Evolutionary conservation across 2,888 invertebrate genomes (phyloP).

Genomic region (Chirona hameri): DNA sequence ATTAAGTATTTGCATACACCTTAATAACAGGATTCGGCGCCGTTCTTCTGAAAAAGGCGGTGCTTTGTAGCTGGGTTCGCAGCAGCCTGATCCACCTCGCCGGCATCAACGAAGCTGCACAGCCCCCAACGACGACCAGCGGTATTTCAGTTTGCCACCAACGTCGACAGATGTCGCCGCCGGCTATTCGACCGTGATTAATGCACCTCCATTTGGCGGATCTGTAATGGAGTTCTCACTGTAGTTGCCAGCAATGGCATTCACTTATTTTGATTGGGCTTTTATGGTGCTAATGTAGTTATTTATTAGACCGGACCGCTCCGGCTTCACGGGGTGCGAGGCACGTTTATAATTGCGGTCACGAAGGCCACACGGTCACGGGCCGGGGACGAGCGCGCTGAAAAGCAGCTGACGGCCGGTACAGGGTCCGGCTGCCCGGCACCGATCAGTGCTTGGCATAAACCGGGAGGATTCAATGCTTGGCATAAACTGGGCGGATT

Average conservation of each 20-base stretch:
- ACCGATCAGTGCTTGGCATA: background rate
- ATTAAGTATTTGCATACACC: too few species aligned
- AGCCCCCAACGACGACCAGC: background rate
- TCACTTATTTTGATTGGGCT: constrained; percentile 24
- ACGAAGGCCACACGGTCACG: background rate
- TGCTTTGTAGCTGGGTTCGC: too few species aligned
- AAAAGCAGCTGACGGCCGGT: background rate
- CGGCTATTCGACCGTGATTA: background rate
- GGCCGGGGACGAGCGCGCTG: background rate
- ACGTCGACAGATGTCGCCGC: background rate
- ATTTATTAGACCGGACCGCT: background rate
- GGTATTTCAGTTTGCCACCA: background rate
- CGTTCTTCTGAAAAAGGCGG: too few species aligned
- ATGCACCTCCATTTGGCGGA: background rate
- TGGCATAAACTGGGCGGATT: too few species aligned
- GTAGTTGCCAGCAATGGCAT: background rate
- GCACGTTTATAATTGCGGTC: background rate
- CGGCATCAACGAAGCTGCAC: too few species aligned
- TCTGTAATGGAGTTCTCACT: background rate
- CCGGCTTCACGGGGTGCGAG: too few species aligned
- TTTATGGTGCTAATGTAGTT: constrained; percentile 8
- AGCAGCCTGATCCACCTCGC: too few species aligned
- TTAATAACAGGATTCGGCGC: too few species aligned
- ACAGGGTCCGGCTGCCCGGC: background rate
- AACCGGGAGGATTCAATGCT: too few species aligned